A percentile compares a stretch with the other conserved stretches of the same genome.
Evolutionary conservation across 2,113 vertebrate species (phyloP).

Genomic region (Sebastes fasciatus): DNA sequence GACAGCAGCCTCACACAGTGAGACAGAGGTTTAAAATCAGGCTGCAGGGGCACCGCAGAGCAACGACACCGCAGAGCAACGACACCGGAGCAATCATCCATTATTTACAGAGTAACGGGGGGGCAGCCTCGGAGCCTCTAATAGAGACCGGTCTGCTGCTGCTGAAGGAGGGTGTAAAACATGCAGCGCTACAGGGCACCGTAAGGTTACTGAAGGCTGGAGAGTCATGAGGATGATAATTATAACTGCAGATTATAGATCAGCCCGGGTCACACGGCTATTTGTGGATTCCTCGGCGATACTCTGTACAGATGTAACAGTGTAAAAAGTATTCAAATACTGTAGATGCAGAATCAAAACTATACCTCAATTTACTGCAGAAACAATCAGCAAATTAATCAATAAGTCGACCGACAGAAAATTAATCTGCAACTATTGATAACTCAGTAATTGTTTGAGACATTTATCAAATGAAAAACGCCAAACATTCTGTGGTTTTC

Average conservation of each 20-base stretch:
- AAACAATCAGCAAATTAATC: neutral
- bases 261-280: neutral
- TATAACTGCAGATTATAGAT: constrained; percentile 7
- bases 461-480: neutral
- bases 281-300: neutral
- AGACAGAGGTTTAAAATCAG: constrained; percentile 1
- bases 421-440: neutral
- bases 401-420: neutral
- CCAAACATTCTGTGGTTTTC: neutral
- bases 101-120: constrained; percentile 40
- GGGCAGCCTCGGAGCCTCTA: neutral
- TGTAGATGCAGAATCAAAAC: neutral
- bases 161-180: constrained; percentile 2
- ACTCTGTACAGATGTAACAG: neutral
- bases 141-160: neutral
- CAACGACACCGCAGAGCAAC: neutral
- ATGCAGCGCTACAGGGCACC: neutral
- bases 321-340: neutral
- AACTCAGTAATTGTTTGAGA: no score
- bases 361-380: neutral
- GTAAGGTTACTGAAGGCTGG: constrained; percentile 1
- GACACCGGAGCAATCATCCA: constrained; percentile 20
- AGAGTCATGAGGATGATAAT: constrained; percentile 11
- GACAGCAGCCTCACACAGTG: neutral
- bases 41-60: constrained; percentile 10